Conservation (phyloP, 2,888 invertebrate genomes). For the Dioctria linearis region DNA sequence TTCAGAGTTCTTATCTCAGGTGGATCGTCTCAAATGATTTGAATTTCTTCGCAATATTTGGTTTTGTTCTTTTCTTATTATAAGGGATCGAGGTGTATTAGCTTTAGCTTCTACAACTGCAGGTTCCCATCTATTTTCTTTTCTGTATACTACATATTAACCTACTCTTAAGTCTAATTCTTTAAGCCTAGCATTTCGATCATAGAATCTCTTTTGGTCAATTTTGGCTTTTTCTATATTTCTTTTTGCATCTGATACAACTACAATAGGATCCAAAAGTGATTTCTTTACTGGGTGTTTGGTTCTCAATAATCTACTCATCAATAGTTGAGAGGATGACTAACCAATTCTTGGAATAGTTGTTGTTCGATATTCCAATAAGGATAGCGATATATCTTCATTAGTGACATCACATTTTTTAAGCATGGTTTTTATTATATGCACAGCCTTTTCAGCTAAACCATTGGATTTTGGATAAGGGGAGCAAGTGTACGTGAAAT, state of each 20-base stretch:
- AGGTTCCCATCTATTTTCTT: background rate
- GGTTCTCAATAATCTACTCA: background rate
- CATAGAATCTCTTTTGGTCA: background rate
- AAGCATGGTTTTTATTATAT: background rate
- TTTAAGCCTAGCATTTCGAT: background rate
- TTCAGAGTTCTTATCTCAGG: too few relatives aligned
- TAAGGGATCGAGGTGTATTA: too few relatives aligned
- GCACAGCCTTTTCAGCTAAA: too few relatives aligned
- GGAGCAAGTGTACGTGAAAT: background rate
- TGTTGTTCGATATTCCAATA: too few relatives aligned
- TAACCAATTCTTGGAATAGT: too few relatives aligned
- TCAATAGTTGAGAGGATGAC: too few relatives aligned
- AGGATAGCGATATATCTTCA: too few relatives aligned
- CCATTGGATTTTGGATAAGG: conserved; percentile 15
- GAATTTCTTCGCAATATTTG: too few relatives aligned
- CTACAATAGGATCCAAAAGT: background rate
- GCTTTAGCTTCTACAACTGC: background rate
- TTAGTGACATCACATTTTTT: too few relatives aligned
- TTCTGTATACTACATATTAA: background rate
- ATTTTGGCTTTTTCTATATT: background rate
- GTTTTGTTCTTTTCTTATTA: too few relatives aligned
- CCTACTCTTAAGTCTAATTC: background rate
- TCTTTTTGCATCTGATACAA: background rate
- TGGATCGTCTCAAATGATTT: too few relatives aligned
- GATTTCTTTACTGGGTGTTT: background rate